phyloP scores from a whole-genome alignment of 2,888 invertebrate species.

The Ormyrus pomaceus region DNA sequence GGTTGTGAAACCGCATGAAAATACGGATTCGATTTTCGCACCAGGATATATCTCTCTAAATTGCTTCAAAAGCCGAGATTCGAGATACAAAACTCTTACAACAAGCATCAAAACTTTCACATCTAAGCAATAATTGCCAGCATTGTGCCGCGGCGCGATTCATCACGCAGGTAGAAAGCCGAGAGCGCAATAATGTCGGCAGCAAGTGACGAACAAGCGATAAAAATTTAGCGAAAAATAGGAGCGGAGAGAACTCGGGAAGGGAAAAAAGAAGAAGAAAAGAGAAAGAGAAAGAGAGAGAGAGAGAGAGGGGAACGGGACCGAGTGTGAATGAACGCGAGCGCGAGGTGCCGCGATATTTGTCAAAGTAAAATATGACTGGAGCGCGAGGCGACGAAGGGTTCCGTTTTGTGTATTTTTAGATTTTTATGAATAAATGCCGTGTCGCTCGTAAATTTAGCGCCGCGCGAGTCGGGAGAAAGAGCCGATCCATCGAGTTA shows the following conservation, averaged over 20 bases:
- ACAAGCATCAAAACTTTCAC: too few species aligned
- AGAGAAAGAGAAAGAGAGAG: background rate
- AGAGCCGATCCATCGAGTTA: conserved; percentile 39
- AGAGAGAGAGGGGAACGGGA: background rate
- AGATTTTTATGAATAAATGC: conserved; percentile 56
- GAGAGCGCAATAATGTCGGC: conserved; percentile 24
- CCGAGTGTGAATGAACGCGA: conserved; percentile 26
- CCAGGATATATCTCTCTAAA: too few species aligned
- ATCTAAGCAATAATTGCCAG: background rate
- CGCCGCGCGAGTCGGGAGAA: background rate
- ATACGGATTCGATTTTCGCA: too few species aligned
- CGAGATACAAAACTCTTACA: too few species aligned
- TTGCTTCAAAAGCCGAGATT: too few species aligned
- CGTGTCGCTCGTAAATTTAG: conserved; percentile 50
- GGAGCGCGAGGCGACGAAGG: conserved; percentile 28
- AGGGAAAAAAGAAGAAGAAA: background rate
- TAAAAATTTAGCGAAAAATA: conserved; percentile 45
- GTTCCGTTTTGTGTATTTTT: conserved; percentile 48
- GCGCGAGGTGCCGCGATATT: conserved; percentile 45
- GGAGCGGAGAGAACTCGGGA: conserved; percentile 1
- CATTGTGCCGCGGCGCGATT: conserved; percentile 11
- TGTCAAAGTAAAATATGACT: conserved; percentile 56
- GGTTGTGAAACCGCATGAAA: too few species aligned
- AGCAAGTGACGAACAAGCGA: conserved; percentile 32
- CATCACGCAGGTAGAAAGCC: conserved; percentile 1